These are phyloP conservation scores for Oligia latruncula DNA, from an alignment of 2,888 invertebrate species.

Conservation along the genomic window DNA sequence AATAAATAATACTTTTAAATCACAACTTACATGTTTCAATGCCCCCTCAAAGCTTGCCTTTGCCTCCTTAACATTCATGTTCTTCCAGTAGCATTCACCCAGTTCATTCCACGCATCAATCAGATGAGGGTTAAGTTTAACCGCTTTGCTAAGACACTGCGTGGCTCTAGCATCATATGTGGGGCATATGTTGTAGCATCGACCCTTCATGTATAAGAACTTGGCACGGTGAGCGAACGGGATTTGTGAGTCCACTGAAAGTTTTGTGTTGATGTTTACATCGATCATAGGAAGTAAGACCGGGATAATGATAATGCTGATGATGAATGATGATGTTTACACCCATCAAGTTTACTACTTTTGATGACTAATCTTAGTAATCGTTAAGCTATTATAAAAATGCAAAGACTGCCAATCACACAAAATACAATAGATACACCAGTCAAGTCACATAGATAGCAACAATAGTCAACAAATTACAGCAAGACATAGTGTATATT, in stretches of 20 bases:
- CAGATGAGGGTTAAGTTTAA: conserved; percentile 95
- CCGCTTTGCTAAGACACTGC: conserved; percentile 94
- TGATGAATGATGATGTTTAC: no score
- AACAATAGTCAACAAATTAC: not conserved
- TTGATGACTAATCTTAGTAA: not conserved
- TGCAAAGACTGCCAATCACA: not conserved
- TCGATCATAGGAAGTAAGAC: no score
- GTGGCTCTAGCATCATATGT: conserved; percentile 93
- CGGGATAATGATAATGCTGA: no score
- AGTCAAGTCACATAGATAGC: not conserved
- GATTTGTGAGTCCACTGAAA: conserved; percentile 77
- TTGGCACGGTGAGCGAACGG: conserved; percentile 85
- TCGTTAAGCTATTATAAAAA: not conserved
- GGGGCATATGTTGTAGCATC: conserved; percentile 93
- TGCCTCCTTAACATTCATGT: conserved; percentile 94
- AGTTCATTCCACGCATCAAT: conserved; percentile 97
- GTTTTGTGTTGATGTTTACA: not conserved
- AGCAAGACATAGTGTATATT: not conserved
- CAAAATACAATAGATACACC: not conserved
- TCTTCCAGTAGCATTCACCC: conserved; percentile 97
- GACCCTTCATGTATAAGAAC: conserved; percentile 93
- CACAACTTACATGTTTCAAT: conserved; percentile 91
- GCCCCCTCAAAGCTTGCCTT: conserved; percentile 95
- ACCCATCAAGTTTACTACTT: not conserved
- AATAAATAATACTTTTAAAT: no score